These are phyloP conservation scores for Rynchops niger DNA, from an alignment of 2,113 vertebrate genomes.

Conservation along the genomic window DNA sequence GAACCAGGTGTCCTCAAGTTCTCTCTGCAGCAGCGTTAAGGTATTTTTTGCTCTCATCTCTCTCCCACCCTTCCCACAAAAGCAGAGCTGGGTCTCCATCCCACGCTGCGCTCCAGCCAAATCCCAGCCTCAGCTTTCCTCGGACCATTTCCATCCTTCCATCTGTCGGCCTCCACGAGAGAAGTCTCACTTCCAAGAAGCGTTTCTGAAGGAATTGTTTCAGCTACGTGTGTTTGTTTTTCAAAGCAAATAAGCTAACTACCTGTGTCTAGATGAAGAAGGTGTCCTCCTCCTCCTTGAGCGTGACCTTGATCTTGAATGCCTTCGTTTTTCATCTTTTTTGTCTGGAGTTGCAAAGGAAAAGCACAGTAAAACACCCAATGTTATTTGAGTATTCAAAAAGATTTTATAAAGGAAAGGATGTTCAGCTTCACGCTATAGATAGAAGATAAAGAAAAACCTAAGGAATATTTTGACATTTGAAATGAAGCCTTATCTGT, in stretches of 20 bases:
- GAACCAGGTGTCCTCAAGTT: background rate
- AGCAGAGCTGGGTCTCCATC: background rate
- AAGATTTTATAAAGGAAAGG: background rate
- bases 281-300: conserved; percentile 90
- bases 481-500: background rate
- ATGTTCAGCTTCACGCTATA: rapidly evolving
- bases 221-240: background rate
- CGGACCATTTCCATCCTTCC: background rate
- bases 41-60: background rate
- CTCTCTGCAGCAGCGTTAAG: background rate
- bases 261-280: conserved; percentile 95
- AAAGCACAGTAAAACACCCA: background rate
- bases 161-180: background rate
- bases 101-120: background rate
- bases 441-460: background rate
- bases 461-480: background rate
- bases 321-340: conserved; percentile 95
- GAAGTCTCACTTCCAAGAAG: background rate
- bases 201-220: background rate
- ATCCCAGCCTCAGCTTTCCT: background rate
- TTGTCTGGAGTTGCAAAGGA: conserved; percentile 80
- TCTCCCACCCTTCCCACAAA: background rate
- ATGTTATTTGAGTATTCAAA: background rate
- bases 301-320: conserved; percentile 88
- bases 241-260: background rate